Evolutionary conservation across 2,888 invertebrate species (phyloP).

Genomic region (Hedychridium roseum): DNA sequence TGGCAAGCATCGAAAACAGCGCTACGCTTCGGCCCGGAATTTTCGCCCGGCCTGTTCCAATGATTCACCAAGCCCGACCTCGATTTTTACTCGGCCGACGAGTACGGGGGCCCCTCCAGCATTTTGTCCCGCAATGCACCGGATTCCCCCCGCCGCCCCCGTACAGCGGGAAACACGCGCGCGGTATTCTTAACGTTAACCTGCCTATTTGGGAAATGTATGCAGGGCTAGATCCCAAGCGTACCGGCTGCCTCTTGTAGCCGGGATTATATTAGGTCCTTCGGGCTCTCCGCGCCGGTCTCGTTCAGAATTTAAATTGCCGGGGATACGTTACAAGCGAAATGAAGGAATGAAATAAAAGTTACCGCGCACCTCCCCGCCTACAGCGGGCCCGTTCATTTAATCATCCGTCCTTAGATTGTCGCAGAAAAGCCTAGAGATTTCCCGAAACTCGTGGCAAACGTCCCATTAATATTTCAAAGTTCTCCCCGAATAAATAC

Average conservation of each 20-base stretch:
- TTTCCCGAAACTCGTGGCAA: background rate
- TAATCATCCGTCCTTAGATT: too few relatives aligned
- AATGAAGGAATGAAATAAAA: conserved; percentile 46
- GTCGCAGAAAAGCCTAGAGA: background rate
- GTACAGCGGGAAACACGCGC: conserved; percentile 24
- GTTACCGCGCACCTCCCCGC: conserved; percentile 13
- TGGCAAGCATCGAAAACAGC: too few relatives aligned
- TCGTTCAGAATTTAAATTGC: conserved; percentile 50
- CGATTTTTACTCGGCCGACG: too few relatives aligned
- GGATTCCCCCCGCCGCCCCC: background rate
- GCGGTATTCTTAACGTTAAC: conserved; percentile 45
- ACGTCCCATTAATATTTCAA: background rate
- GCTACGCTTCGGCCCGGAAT: too few relatives aligned
- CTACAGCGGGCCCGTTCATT: conserved; percentile 1
- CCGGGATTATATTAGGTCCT: conserved; percentile 51
- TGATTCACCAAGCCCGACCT: too few relatives aligned
- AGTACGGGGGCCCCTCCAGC: too few relatives aligned
- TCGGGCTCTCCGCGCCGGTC: conserved; percentile 36
- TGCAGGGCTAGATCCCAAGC: conserved; percentile 42
- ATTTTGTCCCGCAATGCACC: too few relatives aligned
- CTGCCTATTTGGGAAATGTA: conserved; percentile 50
- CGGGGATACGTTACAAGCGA: conserved; percentile 44
- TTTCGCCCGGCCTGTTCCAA: too few relatives aligned
- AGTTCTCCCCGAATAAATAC: too few relatives aligned
- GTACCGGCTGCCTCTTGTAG: conserved; percentile 38